These are phyloP conservation scores for Eumaeus atala DNA, from an alignment of 1,140 invertebrate genomes.

Conservation along the genomic window DNA sequence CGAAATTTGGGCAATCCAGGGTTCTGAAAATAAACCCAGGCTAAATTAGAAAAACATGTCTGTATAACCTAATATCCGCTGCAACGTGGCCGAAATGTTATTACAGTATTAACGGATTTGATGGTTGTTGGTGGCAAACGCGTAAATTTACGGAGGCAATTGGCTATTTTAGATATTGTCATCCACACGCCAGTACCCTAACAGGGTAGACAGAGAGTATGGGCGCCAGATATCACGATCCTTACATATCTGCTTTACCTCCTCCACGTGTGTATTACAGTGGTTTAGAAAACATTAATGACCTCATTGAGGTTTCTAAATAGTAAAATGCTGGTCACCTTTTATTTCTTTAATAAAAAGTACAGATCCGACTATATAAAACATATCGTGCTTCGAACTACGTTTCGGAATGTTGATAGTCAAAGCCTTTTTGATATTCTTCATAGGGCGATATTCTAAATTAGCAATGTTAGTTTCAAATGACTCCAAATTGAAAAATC, in stretches of 20 bases:
- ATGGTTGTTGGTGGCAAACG: background rate
- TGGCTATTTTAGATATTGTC: background rate
- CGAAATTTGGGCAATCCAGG: constrained; percentile 58
- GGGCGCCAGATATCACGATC: no score
- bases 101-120: background rate
- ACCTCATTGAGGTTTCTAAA: no score
- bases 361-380: constrained; percentile 55
- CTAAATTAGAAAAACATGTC: no score
- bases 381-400: constrained; percentile 48
- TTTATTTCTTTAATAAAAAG: constrained; percentile 64
- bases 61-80: constrained; percentile 3
- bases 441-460: constrained; percentile 54
- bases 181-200: no score
- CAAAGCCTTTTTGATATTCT: constrained; percentile 44
- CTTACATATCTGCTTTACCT: no score
- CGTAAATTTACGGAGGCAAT: background rate
- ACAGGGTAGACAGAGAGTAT: no score
- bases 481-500: constrained; percentile 71
- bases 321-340: no score
- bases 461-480: constrained; percentile 50
- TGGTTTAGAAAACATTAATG: no score
- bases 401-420: constrained; percentile 55
- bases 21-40: constrained; percentile 47
- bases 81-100: background rate
- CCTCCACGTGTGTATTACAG: no score